A percentile compares a stretch with the other conserved stretches of the same genome.
These are phyloP conservation scores for Pseudomyrmex flavicornis DNA, from an alignment of 1,140 invertebrate species.

Conservation along the genomic window DNA sequence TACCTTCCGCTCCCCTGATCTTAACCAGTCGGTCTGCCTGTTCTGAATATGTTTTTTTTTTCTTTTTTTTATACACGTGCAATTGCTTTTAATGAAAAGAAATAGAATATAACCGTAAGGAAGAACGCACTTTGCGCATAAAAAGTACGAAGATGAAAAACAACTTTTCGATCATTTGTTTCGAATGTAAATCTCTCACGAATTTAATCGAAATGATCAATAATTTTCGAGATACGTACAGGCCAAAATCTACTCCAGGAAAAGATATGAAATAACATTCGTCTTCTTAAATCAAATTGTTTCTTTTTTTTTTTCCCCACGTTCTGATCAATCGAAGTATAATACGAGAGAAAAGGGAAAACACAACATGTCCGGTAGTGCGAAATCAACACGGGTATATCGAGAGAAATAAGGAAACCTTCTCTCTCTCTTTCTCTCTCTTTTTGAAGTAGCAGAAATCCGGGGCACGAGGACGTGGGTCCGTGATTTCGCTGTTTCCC, in stretches of 20 bases:
- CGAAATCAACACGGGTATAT: conserved; percentile 53
- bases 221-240: background rate
- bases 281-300: conserved; percentile 15
- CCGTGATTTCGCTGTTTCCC: conserved; percentile 81
- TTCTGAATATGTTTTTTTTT: conserved; percentile 68
- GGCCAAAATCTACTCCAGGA: background rate
- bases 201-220: background rate
- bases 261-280: conserved; percentile 6
- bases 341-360: conserved; percentile 3
- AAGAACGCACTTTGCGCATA: conserved; percentile 61
- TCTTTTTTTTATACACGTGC: conserved; percentile 66
- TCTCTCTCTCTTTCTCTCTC: background rate
- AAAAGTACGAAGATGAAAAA: conserved; percentile 50
- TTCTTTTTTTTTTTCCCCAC: background rate
- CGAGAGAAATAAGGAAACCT: conserved; percentile 44
- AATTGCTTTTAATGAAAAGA: conserved; percentile 76
- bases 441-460: conserved; percentile 71
- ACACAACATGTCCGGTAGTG: conserved; percentile 45
- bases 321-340: conserved; percentile 1
- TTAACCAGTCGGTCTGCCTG: conserved; percentile 59
- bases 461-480: conserved; percentile 75
- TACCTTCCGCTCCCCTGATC: conserved; percentile 70
- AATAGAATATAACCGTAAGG: no score
- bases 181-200: conserved; percentile 14
- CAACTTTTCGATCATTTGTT: conserved; percentile 22